These are phyloP conservation scores for Halichondria panicea DNA, from an alignment of 37 sponge, comb jelly and placozoan genomes.

Conservation along the genomic window DNA sequence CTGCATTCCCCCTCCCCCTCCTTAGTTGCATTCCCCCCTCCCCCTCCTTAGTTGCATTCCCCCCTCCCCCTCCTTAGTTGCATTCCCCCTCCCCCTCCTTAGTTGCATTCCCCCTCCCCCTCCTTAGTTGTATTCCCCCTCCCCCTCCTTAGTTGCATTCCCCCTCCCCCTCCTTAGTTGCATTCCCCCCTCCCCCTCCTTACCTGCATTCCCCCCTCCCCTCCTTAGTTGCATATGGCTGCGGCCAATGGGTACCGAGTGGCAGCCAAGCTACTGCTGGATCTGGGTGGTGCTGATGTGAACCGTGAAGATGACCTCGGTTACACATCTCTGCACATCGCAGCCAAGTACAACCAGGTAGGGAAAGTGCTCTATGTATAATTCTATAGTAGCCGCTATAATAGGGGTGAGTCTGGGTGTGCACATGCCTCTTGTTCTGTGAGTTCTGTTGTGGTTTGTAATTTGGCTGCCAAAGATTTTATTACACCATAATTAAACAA, in stretches of 20 bases:
- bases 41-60: constrained; percentile 1
- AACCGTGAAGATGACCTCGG: constrained; percentile 66
- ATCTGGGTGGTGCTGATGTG: constrained; percentile 51
- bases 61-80: neutral
- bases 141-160: neutral
- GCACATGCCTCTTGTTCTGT: too few relatives aligned
- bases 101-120: neutral
- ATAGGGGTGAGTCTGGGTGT: too few relatives aligned
- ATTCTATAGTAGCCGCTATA: too few relatives aligned
- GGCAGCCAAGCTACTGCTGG: constrained; percentile 59
- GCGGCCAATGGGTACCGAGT: constrained; percentile 81
- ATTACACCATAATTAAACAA: too few relatives aligned
- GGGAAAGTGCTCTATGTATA: too few relatives aligned
- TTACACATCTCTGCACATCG: constrained; percentile 75
- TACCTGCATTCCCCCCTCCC: neutral
- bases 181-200: neutral
- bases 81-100: neutral
- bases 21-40: neutral
- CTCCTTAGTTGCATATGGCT: constrained; percentile 68
- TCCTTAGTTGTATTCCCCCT: neutral
- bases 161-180: neutral
- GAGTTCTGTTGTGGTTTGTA: too few relatives aligned
- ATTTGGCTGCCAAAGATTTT: too few relatives aligned
- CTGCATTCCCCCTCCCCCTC: neutral
- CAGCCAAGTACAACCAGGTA: constrained; percentile 83